Percentiles rank a stretch among this genome's conserved stretches.
phyloP scores from a whole-genome alignment of 2,888 invertebrate species.

The Drosophila koepferae region DNA sequence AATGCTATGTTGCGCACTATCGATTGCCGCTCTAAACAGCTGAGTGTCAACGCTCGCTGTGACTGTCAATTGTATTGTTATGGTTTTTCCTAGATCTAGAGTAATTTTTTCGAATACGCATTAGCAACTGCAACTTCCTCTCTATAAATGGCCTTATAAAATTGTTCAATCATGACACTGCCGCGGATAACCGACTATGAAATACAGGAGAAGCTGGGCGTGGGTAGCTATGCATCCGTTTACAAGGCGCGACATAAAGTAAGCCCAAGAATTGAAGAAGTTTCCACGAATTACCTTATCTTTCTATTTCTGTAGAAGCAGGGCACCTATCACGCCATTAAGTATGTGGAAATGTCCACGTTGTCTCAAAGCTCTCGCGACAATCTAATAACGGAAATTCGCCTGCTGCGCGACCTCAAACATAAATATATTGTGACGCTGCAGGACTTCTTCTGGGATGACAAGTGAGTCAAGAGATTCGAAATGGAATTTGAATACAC shows the following conservation, averaged over 20 bases:
- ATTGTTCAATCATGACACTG: conserved; percentile 62
- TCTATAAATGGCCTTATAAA: conserved; percentile 26
- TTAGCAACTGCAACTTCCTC: background rate
- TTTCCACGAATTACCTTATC: conserved; percentile 4
- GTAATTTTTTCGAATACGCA: background rate
- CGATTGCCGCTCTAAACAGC: conserved; percentile 24
- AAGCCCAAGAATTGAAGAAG: background rate
- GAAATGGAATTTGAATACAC: no score
- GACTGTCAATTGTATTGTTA: conserved; percentile 39
- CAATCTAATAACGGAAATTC: conserved; percentile 93
- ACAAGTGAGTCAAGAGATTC: conserved; percentile 86
- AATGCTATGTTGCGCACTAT: conserved; percentile 2
- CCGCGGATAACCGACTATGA: conserved; percentile 88
- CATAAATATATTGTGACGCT: conserved; percentile 93
- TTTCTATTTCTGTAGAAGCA: conserved; percentile 84
- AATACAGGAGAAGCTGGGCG: conserved; percentile 91
- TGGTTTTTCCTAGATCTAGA: conserved; percentile 31
- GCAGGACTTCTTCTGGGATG: conserved; percentile 92
- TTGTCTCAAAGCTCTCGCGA: conserved; percentile 91
- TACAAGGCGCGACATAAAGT: conserved; percentile 89
- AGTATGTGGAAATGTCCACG: conserved; percentile 91
- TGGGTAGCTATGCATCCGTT: conserved; percentile 93
- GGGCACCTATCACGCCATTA: conserved; percentile 91
- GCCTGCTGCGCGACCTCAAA: conserved; percentile 90
- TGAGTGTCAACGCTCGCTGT: conserved; percentile 22